phyloP scores from a whole-genome alignment of 2,888 invertebrate genomes.

The Drosophila recens region DNA sequence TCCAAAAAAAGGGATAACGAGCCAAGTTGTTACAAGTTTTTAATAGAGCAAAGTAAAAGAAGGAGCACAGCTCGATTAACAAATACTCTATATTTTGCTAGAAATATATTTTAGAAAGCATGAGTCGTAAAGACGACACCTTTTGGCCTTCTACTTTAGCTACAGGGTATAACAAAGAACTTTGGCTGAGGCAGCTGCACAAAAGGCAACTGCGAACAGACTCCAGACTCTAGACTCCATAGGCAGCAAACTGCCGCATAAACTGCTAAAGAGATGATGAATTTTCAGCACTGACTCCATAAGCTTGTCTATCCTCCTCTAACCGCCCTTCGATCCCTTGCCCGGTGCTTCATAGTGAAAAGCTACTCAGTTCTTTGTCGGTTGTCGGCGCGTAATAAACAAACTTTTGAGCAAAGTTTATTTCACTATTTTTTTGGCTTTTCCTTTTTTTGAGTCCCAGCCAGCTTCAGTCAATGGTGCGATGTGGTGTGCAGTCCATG shows the following conservation, averaged over 20 bases:
- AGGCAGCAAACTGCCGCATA: constrained; percentile 73
- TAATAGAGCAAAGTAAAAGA: constrained; percentile 76
- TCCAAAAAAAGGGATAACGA: constrained; percentile 68
- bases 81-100: constrained; percentile 3
- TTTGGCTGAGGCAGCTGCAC: constrained; percentile 25
- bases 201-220: constrained; percentile 33
- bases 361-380: constrained; percentile 66
- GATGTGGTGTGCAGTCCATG: constrained; percentile 66
- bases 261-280: constrained; percentile 82
- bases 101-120: background rate
- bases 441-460: constrained; percentile 18
- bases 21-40: constrained; percentile 83
- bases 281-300: constrained; percentile 69
- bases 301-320: constrained; percentile 44
- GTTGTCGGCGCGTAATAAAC: constrained; percentile 79
- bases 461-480: constrained; percentile 10
- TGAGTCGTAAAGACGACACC: too few species aligned
- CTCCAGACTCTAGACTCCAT: constrained; percentile 42
- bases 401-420: constrained; percentile 82
- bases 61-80: background rate
- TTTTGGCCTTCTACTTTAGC: too few species aligned
- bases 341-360: constrained; percentile 21
- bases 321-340: background rate
- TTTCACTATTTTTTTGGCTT: constrained; percentile 71
- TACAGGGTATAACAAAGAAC: constrained; percentile 40